Evolutionary conservation across 2,113 vertebrate genomes (phyloP), one percentile per base, ranked within the genome.

Genomic region (Collichthys lucidus): DNA sequence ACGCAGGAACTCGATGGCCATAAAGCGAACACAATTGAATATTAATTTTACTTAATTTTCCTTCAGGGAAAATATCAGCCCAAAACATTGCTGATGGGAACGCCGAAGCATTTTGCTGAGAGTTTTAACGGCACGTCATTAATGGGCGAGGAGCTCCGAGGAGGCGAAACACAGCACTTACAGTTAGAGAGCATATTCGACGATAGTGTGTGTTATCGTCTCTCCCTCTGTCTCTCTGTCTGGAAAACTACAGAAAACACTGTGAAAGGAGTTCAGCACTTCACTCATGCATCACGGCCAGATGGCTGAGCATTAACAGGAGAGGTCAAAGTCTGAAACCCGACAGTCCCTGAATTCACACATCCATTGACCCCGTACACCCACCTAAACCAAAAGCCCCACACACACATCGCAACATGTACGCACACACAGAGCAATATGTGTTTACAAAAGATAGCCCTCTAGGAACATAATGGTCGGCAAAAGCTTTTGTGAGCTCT

Each of bases 31-130:
- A 80, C 85, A 83, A 87, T 68, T 88, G 86, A 89, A 89, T 90
- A 89, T 91, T 93, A 92, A 93, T 88, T 82, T 85, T 35, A 53
- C 75, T 76, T 90, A 90, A 94, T 92, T 91, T 89, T 89, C 74
- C 91, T 92, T 89, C 70, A 65, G 83, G 73, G 79, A 65, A 80
- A 89, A 88, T 84, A 89, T 89, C 81, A 57, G 81, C 55, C 52
- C 80, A 79, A 80, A 40, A 88, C 50, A 74, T 65, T 67, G 85
- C 67, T 79, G 86, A 78, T 80, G 83, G 86, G 77, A 80, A 79
- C 7, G 55, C 79, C 4, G 77, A 74, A 81, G 71, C 70, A 55
- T 85, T 87, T 73, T 59, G 69, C 65, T 47, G 79, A 88, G 86
- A 57, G n/a, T 81, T 91, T 89, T 86, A 68, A 79, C 66, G 19